Evolutionary conservation across 2,113 vertebrate species (phyloP).

Genomic region (Sinocyclocheilus maitianheensis): DNA sequence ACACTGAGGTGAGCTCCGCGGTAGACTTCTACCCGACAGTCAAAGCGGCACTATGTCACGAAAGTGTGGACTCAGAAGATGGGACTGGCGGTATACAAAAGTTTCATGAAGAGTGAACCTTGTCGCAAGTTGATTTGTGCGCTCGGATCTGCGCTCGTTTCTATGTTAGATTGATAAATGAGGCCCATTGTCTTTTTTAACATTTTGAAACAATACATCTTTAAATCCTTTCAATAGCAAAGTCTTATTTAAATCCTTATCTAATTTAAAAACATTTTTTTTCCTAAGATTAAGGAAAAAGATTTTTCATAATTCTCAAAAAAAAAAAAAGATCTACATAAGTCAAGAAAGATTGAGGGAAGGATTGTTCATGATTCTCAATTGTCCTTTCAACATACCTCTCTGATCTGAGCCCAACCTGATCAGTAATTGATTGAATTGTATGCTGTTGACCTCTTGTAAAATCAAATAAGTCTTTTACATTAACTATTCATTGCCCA

Average conservation of each 20-base stretch:
- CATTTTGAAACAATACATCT: not conserved
- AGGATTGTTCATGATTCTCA: not conserved
- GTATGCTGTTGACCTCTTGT: not conserved
- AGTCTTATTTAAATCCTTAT: not conserved
- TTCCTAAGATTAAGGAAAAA: not conserved
- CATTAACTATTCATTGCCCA: not conserved
- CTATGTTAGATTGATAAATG: no score
- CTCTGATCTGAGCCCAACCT: not conserved
- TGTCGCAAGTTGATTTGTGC: no score
- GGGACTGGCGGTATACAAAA: no score
- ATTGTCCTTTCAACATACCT: not conserved
- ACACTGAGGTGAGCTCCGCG: no score
- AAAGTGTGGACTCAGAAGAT: no score
- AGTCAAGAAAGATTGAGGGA: not conserved
- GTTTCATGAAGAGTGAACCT: no score
- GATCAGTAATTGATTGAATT: not conserved
- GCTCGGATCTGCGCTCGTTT: no score
- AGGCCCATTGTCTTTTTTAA: no score
- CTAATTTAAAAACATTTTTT: not conserved
- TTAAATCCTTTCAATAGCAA: not conserved
- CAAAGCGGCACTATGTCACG: no score
- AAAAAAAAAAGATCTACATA: not conserved
- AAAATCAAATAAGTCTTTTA: not conserved
- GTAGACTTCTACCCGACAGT: no score
- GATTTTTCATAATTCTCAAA: not conserved